These are phyloP conservation scores for Tarsius wallacei DNA, from an alignment of 2,797 vertebrate genomes.

Conservation along the genomic window DNA sequence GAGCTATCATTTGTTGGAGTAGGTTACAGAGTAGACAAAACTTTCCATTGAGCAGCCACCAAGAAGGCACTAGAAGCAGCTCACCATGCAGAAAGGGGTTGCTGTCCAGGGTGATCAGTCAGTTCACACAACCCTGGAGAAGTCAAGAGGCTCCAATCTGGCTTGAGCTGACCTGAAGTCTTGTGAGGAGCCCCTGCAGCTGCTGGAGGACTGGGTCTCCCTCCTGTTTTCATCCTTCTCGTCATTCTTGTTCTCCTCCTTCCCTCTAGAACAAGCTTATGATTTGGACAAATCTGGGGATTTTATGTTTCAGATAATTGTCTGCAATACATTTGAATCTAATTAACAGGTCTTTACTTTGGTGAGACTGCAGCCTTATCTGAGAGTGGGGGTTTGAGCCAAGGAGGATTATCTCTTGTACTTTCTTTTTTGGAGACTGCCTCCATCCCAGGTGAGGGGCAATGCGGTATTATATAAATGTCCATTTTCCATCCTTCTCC, in stretches of 20 bases:
- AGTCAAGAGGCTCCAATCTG: background rate
- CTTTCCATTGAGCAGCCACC: too few relatives aligned
- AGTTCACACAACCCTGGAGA: background rate
- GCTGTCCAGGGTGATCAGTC: too few relatives aligned
- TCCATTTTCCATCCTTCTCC: background rate
- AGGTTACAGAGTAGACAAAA: too few relatives aligned
- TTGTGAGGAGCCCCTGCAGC: background rate
- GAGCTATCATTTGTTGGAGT: too few relatives aligned
- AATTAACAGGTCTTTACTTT: background rate
- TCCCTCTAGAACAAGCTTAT: background rate
- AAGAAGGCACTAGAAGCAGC: too few relatives aligned
- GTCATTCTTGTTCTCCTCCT: background rate
- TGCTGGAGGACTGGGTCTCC: background rate
- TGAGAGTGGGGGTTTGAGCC: background rate
- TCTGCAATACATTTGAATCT: conserved; percentile 13
- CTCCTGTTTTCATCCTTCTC: background rate
- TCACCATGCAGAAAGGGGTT: too few relatives aligned
- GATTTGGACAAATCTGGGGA: conserved; percentile 3
- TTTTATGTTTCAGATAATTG: background rate
- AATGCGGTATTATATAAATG: background rate
- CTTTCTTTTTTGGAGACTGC: background rate
- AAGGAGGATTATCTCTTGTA: background rate
- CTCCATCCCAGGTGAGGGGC: background rate
- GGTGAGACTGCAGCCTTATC: background rate
- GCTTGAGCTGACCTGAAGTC: background rate